Percentiles rank a stretch among this genome's conserved stretches.
These are phyloP conservation scores for Pygoscelis antarcticus DNA, from an alignment of 2,113 vertebrate genomes.

Conservation along the genomic window DNA sequence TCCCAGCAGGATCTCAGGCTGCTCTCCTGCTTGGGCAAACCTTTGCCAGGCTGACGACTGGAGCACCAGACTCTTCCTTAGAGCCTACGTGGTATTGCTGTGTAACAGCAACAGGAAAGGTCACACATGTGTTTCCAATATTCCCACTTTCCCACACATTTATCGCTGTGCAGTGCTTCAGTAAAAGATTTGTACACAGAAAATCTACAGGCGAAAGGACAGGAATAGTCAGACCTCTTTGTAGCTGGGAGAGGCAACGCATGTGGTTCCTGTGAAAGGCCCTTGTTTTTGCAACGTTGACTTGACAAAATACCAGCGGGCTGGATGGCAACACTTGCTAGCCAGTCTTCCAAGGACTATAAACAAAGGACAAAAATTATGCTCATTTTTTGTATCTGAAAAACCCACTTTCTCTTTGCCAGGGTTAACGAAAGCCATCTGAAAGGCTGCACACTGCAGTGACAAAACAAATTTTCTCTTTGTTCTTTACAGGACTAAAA, in stretches of 20 bases:
- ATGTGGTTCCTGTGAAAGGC: conserved; percentile 16
- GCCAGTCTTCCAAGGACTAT: conserved; percentile 83
- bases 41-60: background rate
- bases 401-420: background rate
- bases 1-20: background rate
- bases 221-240: conserved; percentile 74
- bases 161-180: background rate
- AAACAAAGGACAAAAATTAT: background rate
- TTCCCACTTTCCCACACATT: background rate
- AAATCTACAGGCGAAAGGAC: background rate
- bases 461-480: background rate
- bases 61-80: background rate
- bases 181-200: background rate
- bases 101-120: background rate
- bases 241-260: conserved; percentile 70
- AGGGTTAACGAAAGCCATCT: background rate
- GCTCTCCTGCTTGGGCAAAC: background rate
- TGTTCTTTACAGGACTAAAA: background rate
- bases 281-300: conserved; percentile 59
- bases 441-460: background rate
- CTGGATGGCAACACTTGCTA: conserved; percentile 71
- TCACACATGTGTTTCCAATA: background rate
- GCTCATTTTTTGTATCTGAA: background rate
- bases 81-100: background rate
- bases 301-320: conserved; percentile 11